Evolutionary conservation across 2,888 invertebrate genomes (phyloP).

Genomic region (Laspeyria flexula): DNA sequence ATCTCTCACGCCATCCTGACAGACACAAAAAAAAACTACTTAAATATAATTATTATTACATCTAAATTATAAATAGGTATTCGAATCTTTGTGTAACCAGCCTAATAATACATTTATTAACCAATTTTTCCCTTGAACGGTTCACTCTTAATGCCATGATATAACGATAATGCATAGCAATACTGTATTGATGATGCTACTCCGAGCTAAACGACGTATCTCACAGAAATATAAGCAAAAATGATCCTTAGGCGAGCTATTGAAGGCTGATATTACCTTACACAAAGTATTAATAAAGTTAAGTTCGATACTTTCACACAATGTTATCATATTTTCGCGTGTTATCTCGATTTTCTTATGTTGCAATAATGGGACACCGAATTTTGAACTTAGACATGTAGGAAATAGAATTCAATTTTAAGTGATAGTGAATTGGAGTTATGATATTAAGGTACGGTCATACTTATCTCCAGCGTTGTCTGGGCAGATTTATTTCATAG

Average conservation of each 20-base stretch:
- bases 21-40: too few relatives aligned
- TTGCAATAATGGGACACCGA: background rate
- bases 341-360: constrained; percentile 7
- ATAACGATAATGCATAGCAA: constrained; percentile 77
- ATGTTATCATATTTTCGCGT: constrained; percentile 71
- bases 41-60: too few relatives aligned
- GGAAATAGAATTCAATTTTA: constrained; percentile 17
- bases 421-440: constrained; percentile 10
- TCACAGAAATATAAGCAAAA: constrained; percentile 15
- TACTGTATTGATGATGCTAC: constrained; percentile 74
- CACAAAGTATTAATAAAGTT: constrained; percentile 66
- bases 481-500: constrained; percentile 73
- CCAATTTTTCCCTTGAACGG: constrained; percentile 82
- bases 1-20: too few relatives aligned
- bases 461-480: constrained; percentile 52
- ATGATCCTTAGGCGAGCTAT: constrained; percentile 3
- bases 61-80: too few relatives aligned
- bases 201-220: constrained; percentile 47
- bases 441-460: constrained; percentile 11
- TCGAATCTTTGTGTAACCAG: constrained; percentile 33
- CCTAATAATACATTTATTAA: constrained; percentile 72
- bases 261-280: constrained; percentile 29
- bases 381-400: constrained; percentile 6
- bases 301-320: constrained; percentile 78
- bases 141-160: constrained; percentile 75